Evolutionary conservation across 2,797 vertebrate genomes (phyloP).

Genomic region (Amblyopsis hoosieri): DNA sequence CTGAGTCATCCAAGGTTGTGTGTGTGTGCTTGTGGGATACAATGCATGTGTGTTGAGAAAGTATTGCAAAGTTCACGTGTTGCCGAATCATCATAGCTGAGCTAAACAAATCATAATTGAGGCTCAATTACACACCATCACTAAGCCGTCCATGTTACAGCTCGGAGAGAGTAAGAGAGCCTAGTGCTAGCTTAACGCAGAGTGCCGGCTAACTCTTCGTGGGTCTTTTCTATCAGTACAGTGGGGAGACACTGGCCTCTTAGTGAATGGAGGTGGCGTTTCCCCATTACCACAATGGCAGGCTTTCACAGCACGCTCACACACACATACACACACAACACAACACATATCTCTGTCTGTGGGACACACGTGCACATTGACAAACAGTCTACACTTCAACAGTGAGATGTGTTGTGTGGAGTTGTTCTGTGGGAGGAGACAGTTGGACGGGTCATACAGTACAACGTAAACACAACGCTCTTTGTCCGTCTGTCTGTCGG

Average conservation of each 20-base stretch:
- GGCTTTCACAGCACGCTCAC: constrained; percentile 53
- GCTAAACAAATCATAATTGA: constrained; percentile 13
- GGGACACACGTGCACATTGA: constrained; percentile 15
- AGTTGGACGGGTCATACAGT: constrained; percentile 54
- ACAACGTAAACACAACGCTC: constrained; percentile 31
- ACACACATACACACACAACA: constrained; percentile 40
- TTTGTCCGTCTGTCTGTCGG: constrained; percentile 51
- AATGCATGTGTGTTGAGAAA: constrained; percentile 9
- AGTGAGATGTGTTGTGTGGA: constrained; percentile 56
- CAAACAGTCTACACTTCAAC: constrained; percentile 44
- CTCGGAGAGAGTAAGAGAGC: not conserved
- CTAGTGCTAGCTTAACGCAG: too few relatives aligned
- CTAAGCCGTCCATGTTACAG: not conserved
- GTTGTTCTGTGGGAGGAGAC: constrained; percentile 41
- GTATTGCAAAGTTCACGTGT: constrained; percentile 21
- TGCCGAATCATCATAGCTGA: constrained; percentile 38
- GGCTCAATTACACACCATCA: too few relatives aligned
- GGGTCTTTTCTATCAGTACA: constrained; percentile 40
- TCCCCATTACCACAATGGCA: constrained; percentile 64
- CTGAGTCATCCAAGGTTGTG: not conserved
- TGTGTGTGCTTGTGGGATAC: constrained; percentile 5
- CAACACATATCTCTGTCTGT: constrained; percentile 20
- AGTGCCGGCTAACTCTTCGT: constrained; percentile 33
- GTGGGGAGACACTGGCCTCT: constrained; percentile 55
- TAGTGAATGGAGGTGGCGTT: constrained; percentile 62